These are phyloP conservation scores for Astropecten irregularis DNA, from an alignment of 53 echinoderm and acorn worm species.

Conservation along the genomic window DNA sequence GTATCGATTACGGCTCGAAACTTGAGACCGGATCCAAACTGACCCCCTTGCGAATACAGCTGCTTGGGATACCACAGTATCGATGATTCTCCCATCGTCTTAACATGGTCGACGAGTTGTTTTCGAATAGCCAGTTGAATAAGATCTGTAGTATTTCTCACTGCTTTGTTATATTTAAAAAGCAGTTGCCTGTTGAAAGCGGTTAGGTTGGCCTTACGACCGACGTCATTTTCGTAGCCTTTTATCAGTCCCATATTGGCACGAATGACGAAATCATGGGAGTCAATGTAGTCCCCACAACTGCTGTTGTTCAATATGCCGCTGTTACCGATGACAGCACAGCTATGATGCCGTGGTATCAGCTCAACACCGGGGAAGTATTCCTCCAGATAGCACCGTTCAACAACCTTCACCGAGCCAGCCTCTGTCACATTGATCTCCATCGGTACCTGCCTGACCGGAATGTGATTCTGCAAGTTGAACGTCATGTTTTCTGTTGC, in stretches of 20 bases:
- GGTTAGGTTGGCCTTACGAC: conserved; percentile 62
- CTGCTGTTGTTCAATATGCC: too few relatives aligned
- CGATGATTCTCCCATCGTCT: conserved; percentile 74
- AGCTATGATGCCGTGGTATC: conserved; percentile 57
- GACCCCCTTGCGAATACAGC: not conserved
- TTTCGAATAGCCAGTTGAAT: not conserved
- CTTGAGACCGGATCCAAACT: not conserved
- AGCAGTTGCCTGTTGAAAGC: conserved; percentile 71
- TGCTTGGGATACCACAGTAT: conserved; percentile 81
- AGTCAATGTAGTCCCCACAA: too few relatives aligned
- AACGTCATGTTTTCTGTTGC: conserved; percentile 45
- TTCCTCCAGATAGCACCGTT: conserved; percentile 54
- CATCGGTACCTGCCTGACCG: conserved; percentile 14
- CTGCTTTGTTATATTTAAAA: conserved; percentile 17
- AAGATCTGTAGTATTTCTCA: conserved; percentile 26
- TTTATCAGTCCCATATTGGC: too few relatives aligned
- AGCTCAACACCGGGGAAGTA: conserved; percentile 65
- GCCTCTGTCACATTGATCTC: not conserved
- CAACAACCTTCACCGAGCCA: not conserved
- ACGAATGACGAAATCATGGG: too few relatives aligned
- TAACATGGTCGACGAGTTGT: conserved; percentile 32
- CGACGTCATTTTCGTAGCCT: conserved; percentile 69
- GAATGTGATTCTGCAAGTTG: conserved; percentile 54
- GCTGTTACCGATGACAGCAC: too few relatives aligned
- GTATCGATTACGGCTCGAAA: not conserved